Conservation (phyloP, 1,140 invertebrate genomes). For the Anastrepha ludens region DNA sequence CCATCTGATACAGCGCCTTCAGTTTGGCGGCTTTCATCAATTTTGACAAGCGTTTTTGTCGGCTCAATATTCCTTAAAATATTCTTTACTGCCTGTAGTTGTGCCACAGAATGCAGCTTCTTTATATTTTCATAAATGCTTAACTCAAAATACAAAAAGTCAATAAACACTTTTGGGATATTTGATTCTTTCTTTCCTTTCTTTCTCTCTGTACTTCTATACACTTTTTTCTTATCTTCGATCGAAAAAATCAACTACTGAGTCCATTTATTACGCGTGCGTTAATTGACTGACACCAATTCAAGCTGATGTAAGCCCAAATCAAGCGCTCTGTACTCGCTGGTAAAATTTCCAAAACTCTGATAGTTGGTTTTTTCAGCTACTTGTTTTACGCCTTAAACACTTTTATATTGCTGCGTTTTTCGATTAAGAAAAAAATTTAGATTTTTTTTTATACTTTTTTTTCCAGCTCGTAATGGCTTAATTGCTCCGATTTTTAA, state of each 20-base stretch:
- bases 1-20: too few species aligned
- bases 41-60: too few species aligned
- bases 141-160: neutral
- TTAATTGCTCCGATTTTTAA: slow-evolving; percentile 27
- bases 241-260: neutral
- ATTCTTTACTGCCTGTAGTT: too few species aligned
- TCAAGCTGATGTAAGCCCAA: neutral
- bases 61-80: too few species aligned
- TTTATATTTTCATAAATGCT: too few species aligned
- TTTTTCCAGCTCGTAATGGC: neutral
- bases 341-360: neutral
- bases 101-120: too few species aligned
- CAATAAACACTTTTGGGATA: neutral
- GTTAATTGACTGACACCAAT: slow-evolving; percentile 49
- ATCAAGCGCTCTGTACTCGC: neutral
- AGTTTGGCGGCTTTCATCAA: too few species aligned
- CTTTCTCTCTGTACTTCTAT: too few species aligned
- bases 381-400: neutral
- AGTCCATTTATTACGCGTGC: neutral
- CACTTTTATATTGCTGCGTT: neutral
- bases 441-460: neutral
- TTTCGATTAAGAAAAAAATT: too few species aligned
- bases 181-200: too few species aligned
- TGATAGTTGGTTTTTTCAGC: neutral
- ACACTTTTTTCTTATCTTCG: neutral